These are phyloP conservation scores for Chiroxiphia lanceolata DNA, from an alignment of 2,797 vertebrate genomes.

Conservation along the genomic window DNA sequence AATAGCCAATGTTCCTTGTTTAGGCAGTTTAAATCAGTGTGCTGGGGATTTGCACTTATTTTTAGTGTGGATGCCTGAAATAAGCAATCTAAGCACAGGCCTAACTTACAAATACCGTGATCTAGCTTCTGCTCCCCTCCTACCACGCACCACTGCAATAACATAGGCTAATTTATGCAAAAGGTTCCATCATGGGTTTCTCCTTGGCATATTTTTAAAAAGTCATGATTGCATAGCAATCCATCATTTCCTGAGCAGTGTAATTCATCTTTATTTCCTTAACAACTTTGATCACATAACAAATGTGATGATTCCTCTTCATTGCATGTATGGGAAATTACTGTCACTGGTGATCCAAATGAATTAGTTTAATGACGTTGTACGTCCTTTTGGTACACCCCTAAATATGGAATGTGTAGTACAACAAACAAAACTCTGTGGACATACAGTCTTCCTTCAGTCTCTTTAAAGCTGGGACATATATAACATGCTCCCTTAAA, in stretches of 20 bases:
- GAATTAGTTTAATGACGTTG: conserved; percentile 20
- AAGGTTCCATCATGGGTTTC: conserved; percentile 45
- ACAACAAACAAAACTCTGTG: not conserved
- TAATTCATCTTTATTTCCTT: conserved; percentile 50
- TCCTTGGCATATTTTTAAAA: conserved; percentile 45
- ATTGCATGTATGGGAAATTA: conserved; percentile 18
- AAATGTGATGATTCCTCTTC: conserved; percentile 21
- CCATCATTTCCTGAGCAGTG: conserved; percentile 28
- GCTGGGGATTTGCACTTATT: not conserved
- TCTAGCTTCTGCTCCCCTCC: not conserved
- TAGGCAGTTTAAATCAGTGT: not conserved
- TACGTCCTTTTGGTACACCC: not conserved
- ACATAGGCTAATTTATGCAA: conserved; percentile 24
- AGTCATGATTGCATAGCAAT: conserved; percentile 35
- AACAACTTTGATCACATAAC: conserved; percentile 29
- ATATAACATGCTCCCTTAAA: not conserved
- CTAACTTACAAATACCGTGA: not conserved
- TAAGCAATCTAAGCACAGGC: not conserved
- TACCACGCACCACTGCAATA: not conserved
- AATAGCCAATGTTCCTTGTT: not conserved
- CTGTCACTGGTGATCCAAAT: not conserved
- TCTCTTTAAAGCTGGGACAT: not conserved
- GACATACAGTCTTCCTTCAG: not conserved
- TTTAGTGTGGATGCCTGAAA: not conserved
- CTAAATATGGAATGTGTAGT: not conserved